Conservation (phyloP, 2,888 invertebrate genomes). For the Calliscelio sp. region DNA sequence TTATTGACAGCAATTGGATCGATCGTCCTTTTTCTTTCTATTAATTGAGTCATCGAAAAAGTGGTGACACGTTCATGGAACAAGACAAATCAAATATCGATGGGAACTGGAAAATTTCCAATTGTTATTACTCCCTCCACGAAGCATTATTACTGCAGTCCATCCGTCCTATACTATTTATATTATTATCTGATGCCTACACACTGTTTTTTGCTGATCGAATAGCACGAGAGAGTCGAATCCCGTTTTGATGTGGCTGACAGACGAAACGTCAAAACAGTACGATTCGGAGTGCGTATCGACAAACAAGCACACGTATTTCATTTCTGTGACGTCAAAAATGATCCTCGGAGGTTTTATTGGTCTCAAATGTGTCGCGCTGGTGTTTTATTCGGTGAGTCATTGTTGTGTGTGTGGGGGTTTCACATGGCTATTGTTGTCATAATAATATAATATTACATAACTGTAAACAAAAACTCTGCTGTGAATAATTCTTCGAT, state of each 20-base stretch:
- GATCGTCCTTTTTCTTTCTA: too few relatives aligned
- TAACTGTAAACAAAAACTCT: constrained; percentile 3
- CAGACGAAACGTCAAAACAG: constrained; percentile 34
- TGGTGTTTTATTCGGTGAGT: constrained; percentile 12
- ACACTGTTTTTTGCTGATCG: background rate
- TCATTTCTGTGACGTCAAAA: constrained; percentile 26
- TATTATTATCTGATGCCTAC: constrained; percentile 10
- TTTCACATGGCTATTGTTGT: too few relatives aligned
- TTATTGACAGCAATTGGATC: too few relatives aligned
- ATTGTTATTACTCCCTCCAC: constrained; percentile 36
- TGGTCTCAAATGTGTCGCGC: background rate
- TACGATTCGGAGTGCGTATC: background rate
- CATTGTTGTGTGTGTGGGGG: too few relatives aligned
- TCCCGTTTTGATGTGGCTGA: too few relatives aligned
- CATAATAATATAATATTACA: background rate
- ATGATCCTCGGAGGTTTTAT: constrained; percentile 21
- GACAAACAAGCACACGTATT: constrained; percentile 16
- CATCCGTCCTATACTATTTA: constrained; percentile 45
- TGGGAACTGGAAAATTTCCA: constrained; percentile 37
- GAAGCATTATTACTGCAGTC: constrained; percentile 20
- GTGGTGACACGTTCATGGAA: too few relatives aligned
- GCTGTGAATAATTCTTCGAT: background rate
- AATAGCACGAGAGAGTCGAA: too few relatives aligned
- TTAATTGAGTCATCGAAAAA: too few relatives aligned
- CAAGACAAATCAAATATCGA: constrained; percentile 13